These are phyloP conservation scores for Cloeon dipterum DNA, from an alignment of 2,888 invertebrate species.

Conservation along the genomic window DNA sequence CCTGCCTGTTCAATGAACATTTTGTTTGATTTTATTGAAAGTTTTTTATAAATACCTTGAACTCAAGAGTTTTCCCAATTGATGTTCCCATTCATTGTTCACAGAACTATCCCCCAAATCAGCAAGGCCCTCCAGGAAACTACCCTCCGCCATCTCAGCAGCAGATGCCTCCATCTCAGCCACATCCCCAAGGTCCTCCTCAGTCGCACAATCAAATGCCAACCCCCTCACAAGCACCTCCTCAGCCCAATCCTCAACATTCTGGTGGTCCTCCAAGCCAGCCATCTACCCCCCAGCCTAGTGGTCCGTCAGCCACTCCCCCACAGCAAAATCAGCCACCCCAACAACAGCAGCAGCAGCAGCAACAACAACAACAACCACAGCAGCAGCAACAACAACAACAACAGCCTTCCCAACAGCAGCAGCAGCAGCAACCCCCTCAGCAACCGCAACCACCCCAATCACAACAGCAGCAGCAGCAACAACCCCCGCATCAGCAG, in stretches of 20 bases:
- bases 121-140: background rate
- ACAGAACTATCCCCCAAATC: background rate
- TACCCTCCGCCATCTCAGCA: conserved; percentile 2
- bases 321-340: too few species aligned
- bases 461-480: conserved; percentile 4
- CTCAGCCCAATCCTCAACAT: conserved; percentile 11
- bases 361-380: conserved; percentile 4
- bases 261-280: conserved; percentile 10
- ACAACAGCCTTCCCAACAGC: conserved; percentile 2
- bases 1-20: too few species aligned
- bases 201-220: too few species aligned
- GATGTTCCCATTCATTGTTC: too few species aligned
- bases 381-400: background rate
- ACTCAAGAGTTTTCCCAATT: too few species aligned
- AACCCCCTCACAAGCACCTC: too few species aligned
- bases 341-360: conserved; percentile 3
- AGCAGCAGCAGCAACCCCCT: background rate
- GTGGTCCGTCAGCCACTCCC: conserved; percentile 19
- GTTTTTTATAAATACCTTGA: too few species aligned
- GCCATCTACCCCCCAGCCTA: conserved; percentile 11
- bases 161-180: conserved; percentile 1
- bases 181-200: conserved; percentile 1
- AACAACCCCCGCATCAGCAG: conserved; percentile 5
- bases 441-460: conserved; percentile 3
- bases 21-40: too few species aligned